A percentile compares a stretch with the other conserved stretches of the same genome.
Conservation (phyloP, 2,113 vertebrate species). For the Lathamus discolor region DNA sequence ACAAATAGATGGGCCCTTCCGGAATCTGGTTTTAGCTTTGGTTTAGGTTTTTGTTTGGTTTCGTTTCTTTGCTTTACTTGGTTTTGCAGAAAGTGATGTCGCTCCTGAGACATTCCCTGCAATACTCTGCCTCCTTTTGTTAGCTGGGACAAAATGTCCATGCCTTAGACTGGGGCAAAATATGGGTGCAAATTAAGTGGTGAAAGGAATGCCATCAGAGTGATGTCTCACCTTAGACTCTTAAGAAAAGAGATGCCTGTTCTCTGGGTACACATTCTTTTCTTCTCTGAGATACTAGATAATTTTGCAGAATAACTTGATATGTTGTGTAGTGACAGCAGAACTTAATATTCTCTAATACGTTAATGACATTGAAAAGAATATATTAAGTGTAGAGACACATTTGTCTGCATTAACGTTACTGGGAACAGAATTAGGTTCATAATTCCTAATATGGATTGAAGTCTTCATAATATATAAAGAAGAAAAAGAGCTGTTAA, state of each 20-base stretch:
- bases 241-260: neutral
- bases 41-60: neutral
- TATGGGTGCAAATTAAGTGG: neutral
- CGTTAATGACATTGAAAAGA: constrained; percentile 14
- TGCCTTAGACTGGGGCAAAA: neutral
- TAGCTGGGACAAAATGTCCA: accelerated
- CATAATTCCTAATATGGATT: constrained; percentile 28
- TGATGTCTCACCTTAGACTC: neutral
- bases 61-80: neutral
- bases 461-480: constrained; percentile 8
- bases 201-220: neutral
- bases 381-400: constrained; percentile 2
- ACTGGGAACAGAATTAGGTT: neutral
- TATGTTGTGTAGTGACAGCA: constrained; percentile 43
- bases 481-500: constrained; percentile 37
- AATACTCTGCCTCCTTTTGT: neutral
- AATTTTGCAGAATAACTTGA: neutral
- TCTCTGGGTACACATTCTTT: neutral
- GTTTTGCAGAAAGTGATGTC: neutral
- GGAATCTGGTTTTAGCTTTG: neutral
- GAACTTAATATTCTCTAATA: constrained; percentile 15
- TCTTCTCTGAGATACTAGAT: neutral
- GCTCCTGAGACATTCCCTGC: neutral
- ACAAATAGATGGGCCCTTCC: neutral
- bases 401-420: constrained; percentile 24